Base-by-base conservation (phyloP, 2,113 vertebrate species). In the Orientallactaga bullata region DNA sequence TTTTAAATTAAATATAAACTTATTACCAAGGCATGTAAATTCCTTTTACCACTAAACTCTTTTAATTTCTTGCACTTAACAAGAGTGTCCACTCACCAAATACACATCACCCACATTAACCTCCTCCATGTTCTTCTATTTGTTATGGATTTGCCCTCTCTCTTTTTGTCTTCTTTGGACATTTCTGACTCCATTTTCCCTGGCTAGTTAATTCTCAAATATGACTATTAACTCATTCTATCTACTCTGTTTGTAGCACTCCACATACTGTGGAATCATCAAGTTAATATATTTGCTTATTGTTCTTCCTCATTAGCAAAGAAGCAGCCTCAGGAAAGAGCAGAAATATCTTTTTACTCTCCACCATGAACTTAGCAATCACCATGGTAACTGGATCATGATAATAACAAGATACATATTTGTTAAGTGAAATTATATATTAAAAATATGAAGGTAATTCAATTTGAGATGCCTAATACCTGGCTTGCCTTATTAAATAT, bases 41-140 rank as follows among this genome's bases (percentile, higher is more conserved):
- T 21, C 26, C n/a, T 37, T 4, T 71, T 79, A 24, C 13, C 5
- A 65, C 4, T 63, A 17, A 2, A 65, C 39, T 11, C 66, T n/a
- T 15, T 1, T 72, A 18, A 35, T 32, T 1, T 35, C 17, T 7
- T 26, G 3, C 21, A 26, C 12, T 60, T 20, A 23, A 47, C 3
- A 4, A 6, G 2, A 39, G 1, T 60, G 6, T 2, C 1, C 1
- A 24, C 11, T 16, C 8, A 28, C 12, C 51, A 1, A 7, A 58
- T 51, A 3, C 28, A 37, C 6, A 51, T 26, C 1, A 60, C 24
- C 3, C 26, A 35, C 24, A 71, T 13, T 20, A 21, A 51, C 39
- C 7, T 28, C 35, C 18, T 18, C 37, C 15, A 15, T 24, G 3
- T 26, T 16, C 24, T 23, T 55, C 37, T 5, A 15, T 20, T 18